Base-by-base conservation (phyloP, 1,140 invertebrate species). In the Lutraria rhynchaena region DNA sequence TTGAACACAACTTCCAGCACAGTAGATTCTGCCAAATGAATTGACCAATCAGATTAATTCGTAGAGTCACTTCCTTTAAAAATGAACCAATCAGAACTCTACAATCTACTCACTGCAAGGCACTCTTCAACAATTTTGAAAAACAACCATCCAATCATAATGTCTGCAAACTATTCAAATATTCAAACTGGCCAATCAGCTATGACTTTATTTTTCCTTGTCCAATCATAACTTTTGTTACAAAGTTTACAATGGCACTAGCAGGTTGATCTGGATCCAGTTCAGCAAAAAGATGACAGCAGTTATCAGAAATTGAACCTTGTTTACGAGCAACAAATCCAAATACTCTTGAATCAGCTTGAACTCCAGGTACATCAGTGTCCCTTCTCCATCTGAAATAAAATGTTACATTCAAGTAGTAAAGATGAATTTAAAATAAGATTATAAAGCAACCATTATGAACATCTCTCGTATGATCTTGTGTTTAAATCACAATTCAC, bases 211-310 rank as follows among this genome's bases (percentile, higher is more conserved):
- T 83, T 65, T 89, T 91, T 81, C 85, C 87, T 80, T 91, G 90
- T 60, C 91, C 90, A 84, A 92, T 89, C 90, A 92, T 91, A 65
- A 98, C 96, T 93, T 98, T 98, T 90, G 97, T 97, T 41, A 98
- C 96, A 93, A 99, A 99, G 92, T 98, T 98, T 71, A 98, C 97
- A 89, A 99, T 99, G 44, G 98, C 98, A 44, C 95, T 96, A 13
- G 98, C 98, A 2, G 98, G 98, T 89, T 99, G 98, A 88, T 98
- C 97, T 13, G 97, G 96, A 89, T 99, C 97, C 37, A 98, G 93
- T 92, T 99, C 98, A 19, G 97, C 97, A 93, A 99, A 99, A 55
- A 99, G 94, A 94, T 99, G 98, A 93, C 98, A 99, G 92, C 98
- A 96, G 93, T 99, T 99, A 92, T 99, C 97, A 44, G 95, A 94